Conservation (phyloP, 1,140 invertebrate species). For the Drosophila malerkotliana region DNA sequence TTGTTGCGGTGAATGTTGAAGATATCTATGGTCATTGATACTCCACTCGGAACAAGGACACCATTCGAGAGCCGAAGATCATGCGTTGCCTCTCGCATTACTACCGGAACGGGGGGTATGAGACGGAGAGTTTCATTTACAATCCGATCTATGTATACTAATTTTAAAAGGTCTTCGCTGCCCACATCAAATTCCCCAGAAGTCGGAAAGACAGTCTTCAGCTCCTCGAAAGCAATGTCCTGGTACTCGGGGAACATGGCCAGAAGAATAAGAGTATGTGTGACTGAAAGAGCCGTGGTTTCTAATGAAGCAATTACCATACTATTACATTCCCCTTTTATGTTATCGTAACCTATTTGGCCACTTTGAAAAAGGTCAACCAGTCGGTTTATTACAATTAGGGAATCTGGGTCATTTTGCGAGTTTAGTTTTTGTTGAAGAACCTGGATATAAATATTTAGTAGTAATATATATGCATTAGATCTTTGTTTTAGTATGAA, state of each 20-base stretch:
- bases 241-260: conserved; percentile 84
- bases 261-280: conserved; percentile 45
- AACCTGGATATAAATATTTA: background rate
- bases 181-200: conserved; percentile 83
- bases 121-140: conserved; percentile 87
- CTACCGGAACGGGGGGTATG: conserved; percentile 59
- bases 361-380: conserved; percentile 32
- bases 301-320: conserved; percentile 62
- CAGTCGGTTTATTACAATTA: conserved; percentile 33
- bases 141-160: conserved; percentile 87
- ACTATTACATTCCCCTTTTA: conserved; percentile 49
- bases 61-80: conserved; percentile 54
- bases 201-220: conserved; percentile 85
- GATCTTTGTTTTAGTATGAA: background rate
- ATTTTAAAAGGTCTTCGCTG: conserved; percentile 85
- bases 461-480: background rate
- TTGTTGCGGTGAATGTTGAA: conserved; percentile 60
- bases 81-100: conserved; percentile 24
- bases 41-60: conserved; percentile 47
- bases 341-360: conserved; percentile 30
- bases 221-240: conserved; percentile 86
- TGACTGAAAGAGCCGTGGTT: conserved; percentile 53
- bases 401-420: background rate
- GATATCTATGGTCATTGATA: conserved; percentile 39
- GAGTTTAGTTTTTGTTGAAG: background rate